These are phyloP conservation scores for Diloba caeruleocephala DNA, from an alignment of 2,888 invertebrate genomes.

Conservation along the genomic window DNA sequence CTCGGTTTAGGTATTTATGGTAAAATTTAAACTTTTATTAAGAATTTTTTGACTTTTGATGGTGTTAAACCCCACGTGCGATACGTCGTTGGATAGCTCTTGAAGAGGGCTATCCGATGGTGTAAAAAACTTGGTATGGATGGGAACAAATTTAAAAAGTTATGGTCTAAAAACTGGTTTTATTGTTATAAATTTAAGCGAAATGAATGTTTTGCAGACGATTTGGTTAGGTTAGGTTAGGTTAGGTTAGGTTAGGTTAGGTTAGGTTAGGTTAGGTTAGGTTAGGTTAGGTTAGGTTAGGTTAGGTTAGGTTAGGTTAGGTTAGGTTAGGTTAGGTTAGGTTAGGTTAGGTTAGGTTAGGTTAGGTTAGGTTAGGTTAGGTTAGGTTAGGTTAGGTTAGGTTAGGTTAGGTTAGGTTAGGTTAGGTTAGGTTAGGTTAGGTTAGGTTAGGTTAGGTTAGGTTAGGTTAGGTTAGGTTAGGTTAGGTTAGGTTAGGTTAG, in stretches of 20 bases:
- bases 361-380: slow-evolving; percentile 12
- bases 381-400: slow-evolving; percentile 30
- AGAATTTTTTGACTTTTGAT: too few species aligned
- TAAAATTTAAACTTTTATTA: too few species aligned
- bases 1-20: too few species aligned
- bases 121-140: too few species aligned
- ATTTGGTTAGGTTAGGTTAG: background rate
- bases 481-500: slow-evolving; percentile 2
- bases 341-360: slow-evolving; percentile 4
- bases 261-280: background rate
- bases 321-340: background rate
- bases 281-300: slow-evolving; percentile 2
- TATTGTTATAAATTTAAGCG: too few species aligned
- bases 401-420: slow-evolving; percentile 21
- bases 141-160: too few species aligned
- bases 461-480: background rate
- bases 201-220: too few species aligned
- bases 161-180: too few species aligned
- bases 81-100: too few species aligned
- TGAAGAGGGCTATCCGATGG: too few species aligned
- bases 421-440: slow-evolving; percentile 31
- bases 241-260: background rate
- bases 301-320: background rate
- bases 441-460: slow-evolving; percentile 16
- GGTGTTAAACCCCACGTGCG: too few species aligned